Percentiles rank a stretch among this genome's conserved stretches.
phyloP scores from a whole-genome alignment of 2,888 invertebrate species.

The Allygus modestus region DNA sequence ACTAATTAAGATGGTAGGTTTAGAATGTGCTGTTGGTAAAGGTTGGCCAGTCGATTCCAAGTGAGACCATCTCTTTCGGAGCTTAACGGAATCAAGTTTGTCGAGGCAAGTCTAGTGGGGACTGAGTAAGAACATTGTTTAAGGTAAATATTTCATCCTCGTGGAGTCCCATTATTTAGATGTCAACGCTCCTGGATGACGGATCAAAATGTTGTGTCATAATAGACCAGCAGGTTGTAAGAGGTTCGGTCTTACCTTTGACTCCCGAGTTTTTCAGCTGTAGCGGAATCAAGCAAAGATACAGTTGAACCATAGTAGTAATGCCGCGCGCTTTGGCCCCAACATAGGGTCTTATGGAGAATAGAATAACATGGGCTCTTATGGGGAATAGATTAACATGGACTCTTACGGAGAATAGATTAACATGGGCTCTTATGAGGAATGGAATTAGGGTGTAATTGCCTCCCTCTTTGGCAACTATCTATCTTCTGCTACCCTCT shows the following conservation, averaged over 20 bases:
- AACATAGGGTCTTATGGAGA: too few species aligned
- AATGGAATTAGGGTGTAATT: too few species aligned
- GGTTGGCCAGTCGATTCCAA: background rate
- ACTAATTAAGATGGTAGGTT: background rate
- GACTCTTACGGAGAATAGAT: too few species aligned
- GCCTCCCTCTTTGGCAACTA: too few species aligned
- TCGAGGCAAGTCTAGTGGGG: background rate
- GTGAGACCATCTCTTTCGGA: background rate
- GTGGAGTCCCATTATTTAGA: background rate
- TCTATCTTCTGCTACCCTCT: too few species aligned
- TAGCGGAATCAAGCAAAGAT: background rate
- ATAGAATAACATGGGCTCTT: too few species aligned
- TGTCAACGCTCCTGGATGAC: background rate
- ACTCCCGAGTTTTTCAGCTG: background rate
- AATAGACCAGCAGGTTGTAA: background rate
- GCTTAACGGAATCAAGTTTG: slow-evolving; percentile 1
- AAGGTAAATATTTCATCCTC: slow-evolving; percentile 21
- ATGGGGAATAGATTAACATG: too few species aligned
- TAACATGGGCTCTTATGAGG: too few species aligned
- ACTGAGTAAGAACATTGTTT: background rate
- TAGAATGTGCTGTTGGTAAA: background rate
- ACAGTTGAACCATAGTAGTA: slow-evolving; percentile 30
- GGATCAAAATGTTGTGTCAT: background rate
- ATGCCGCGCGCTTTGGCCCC: too few species aligned
- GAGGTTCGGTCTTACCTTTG: background rate